These are phyloP conservation scores for Lycodopsis pacificus DNA, from an alignment of 2,797 vertebrate species.

Conservation along the genomic window DNA sequence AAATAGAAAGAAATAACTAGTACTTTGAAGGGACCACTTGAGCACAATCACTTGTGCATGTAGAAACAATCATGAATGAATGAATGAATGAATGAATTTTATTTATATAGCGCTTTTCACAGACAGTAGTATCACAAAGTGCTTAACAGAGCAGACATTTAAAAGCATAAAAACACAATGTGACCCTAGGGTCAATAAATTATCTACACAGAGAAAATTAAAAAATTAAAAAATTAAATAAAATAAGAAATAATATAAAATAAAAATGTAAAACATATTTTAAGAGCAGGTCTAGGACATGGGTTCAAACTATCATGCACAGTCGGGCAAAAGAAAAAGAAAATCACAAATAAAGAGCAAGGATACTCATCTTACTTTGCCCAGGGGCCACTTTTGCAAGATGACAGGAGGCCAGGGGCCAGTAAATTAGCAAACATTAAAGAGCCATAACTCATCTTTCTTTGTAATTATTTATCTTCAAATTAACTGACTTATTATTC, in stretches of 20 bases:
- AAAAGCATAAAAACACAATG: no score
- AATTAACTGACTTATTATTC: not conserved
- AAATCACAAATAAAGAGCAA: not conserved
- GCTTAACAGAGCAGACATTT: no score
- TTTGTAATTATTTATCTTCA: not conserved
- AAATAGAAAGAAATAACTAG: not conserved
- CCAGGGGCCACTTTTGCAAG: not conserved
- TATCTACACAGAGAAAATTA: no score
- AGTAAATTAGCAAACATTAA: not conserved
- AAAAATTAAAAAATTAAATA: no score
- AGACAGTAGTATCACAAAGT: no score
- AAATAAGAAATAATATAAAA: no score
- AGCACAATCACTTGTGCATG: not conserved
- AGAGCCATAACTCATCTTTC: not conserved
- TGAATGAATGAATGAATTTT: no score
- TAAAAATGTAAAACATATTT: no score
- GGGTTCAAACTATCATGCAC: not conserved
- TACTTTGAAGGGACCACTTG: not conserved
- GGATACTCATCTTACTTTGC: not conserved
- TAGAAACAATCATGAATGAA: not conserved
- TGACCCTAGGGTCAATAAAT: no score
- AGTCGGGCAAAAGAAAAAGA: no score
- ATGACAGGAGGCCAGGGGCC: not conserved
- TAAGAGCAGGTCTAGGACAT: no score
- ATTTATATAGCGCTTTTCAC: no score